These are phyloP conservation scores for Papilio demoleus DNA, from an alignment of 2,888 invertebrate species.

Conservation along the genomic window DNA sequence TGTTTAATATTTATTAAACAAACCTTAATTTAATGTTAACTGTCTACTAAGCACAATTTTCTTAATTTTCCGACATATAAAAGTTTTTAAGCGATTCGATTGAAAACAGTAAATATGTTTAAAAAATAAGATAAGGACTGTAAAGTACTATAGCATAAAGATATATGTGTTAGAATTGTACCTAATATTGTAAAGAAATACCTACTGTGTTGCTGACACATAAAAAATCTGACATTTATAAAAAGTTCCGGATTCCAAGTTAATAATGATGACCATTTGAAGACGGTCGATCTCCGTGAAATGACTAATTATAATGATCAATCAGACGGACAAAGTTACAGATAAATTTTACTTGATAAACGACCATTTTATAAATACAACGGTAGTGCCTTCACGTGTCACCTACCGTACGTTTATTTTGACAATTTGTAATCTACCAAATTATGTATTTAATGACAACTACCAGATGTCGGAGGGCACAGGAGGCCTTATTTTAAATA, in stretches of 20 bases:
- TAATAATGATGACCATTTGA: constrained; percentile 23
- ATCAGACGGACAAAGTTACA: constrained; percentile 38
- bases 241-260: constrained; percentile 23
- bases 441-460: no score
- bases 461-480: no score
- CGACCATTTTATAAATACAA: constrained; percentile 37
- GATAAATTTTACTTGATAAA: constrained; percentile 39
- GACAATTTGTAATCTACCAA: background rate
- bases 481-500: no score
- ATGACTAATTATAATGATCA: constrained; percentile 40
- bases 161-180: background rate
- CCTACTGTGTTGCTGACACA: background rate
- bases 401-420: background rate
- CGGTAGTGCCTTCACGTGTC: constrained; percentile 17
- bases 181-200: no score
- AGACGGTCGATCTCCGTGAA: constrained; percentile 23
- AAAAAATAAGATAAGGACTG: no score
- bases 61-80: no score
- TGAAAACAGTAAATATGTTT: no score
- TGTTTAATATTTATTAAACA: no score
- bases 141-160: no score
- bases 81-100: no score
- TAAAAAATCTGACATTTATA: constrained; percentile 2
- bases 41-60: no score
- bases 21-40: no score